A percentile compares a stretch with the other conserved stretches of the same genome.
Conservation (phyloP, 2,888 invertebrate genomes). For the Drosophila lutescens region DNA sequence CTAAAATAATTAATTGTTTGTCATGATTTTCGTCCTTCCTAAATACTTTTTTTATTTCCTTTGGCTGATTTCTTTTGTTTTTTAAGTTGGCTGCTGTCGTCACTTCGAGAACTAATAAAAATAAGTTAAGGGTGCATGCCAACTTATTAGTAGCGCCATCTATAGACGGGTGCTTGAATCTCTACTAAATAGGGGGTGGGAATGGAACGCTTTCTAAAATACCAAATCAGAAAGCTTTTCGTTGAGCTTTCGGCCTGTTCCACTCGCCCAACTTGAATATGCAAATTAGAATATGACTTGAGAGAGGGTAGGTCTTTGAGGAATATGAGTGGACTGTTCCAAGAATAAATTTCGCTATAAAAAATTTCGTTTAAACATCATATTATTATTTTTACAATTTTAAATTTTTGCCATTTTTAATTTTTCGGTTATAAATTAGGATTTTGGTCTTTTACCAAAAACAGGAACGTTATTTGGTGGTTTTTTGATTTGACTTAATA, state of each 20-base stretch:
- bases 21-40: too few species aligned
- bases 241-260: conserved; percentile 58
- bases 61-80: too few species aligned
- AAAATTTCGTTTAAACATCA: too few species aligned
- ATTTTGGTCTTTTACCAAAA: too few species aligned
- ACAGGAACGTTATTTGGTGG: too few species aligned
- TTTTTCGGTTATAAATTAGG: too few species aligned
- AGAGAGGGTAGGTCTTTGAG: conserved; percentile 1
- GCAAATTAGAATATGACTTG: conserved; percentile 30
- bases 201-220: conserved; percentile 68
- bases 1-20: too few species aligned
- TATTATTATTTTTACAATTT: not conserved
- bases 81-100: too few species aligned
- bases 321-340: conserved; percentile 15
- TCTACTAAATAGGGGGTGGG: conserved; percentile 8
- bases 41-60: too few species aligned
- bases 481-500: too few species aligned
- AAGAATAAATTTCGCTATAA: not conserved
- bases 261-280: conserved; percentile 28
- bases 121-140: not conserved
- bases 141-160: conserved; percentile 57
- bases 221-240: conserved; percentile 73
- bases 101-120: not conserved
- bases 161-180: conserved; percentile 47
- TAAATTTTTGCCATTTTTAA: too few species aligned